Evolutionary conservation across 2,113 vertebrate genomes (phyloP).

Genomic region (Callochromis pleurospilus): DNA sequence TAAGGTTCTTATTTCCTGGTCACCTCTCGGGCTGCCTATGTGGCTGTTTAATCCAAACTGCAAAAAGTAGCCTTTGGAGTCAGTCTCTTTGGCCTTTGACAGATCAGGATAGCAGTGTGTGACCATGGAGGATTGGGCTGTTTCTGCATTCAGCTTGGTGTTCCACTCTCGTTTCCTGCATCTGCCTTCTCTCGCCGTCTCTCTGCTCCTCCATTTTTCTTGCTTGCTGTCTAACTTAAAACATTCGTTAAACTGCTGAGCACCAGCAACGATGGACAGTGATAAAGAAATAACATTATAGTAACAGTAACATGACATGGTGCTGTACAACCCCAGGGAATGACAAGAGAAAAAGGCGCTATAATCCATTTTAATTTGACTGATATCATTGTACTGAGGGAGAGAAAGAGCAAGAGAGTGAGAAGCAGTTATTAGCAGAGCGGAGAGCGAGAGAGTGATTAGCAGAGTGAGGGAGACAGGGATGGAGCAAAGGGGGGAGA

Average conservation of each 20-base stretch:
- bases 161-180: constrained; percentile 3
- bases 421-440: background rate
- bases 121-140: constrained; percentile 32
- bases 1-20: constrained; percentile 32
- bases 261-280: constrained; percentile 26
- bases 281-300: constrained; percentile 58
- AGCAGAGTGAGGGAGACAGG: background rate
- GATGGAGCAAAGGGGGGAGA: background rate
- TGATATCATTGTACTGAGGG: constrained; percentile 50
- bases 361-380: constrained; percentile 65
- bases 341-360: constrained; percentile 31
- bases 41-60: constrained; percentile 29
- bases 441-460: background rate
- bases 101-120: constrained; percentile 45
- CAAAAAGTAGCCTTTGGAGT: constrained; percentile 27
- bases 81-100: constrained; percentile 46
- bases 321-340: constrained; percentile 53
- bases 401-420: background rate
- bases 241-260: constrained; percentile 57
- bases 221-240: constrained; percentile 46
- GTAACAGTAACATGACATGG: constrained; percentile 60
- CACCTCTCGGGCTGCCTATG: constrained; percentile 17
- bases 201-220: background rate
- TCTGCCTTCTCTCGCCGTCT: background rate
- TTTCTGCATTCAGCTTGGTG: constrained; percentile 34